phyloP scores from a whole-genome alignment of 2,888 invertebrate species.

The Tiphia femorata region DNA sequence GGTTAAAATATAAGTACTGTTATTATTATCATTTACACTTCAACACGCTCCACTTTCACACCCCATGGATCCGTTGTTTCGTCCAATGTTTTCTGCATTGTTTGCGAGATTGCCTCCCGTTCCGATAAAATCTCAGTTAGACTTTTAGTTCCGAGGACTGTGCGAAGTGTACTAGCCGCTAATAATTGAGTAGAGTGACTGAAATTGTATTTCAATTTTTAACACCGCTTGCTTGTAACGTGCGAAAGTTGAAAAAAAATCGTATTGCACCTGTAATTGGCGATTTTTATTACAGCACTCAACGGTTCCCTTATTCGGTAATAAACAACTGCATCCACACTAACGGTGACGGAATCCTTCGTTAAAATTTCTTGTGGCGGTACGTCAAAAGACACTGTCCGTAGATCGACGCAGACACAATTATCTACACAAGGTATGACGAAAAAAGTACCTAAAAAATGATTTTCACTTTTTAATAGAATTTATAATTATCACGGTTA shows the following conservation, averaged over 20 bases:
- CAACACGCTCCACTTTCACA: slow-evolving; percentile 93
- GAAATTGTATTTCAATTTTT: slow-evolving; percentile 13
- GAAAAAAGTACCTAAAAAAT: slow-evolving; percentile 86
- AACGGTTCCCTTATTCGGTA: slow-evolving; percentile 85
- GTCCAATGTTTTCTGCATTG: slow-evolving; percentile 88
- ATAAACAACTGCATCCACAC: slow-evolving; percentile 91
- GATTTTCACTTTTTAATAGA: too few species aligned
- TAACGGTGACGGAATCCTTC: slow-evolving; percentile 95
- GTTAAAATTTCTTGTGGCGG: slow-evolving; percentile 96
- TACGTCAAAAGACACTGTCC: slow-evolving; percentile 95
- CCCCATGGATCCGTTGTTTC: slow-evolving; percentile 94
- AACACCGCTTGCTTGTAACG: too few species aligned
- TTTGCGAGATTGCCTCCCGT: slow-evolving; percentile 90
- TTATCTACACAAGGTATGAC: slow-evolving; percentile 94
- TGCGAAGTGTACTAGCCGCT: slow-evolving; percentile 88
- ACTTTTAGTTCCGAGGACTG: slow-evolving; percentile 92
- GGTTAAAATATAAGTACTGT: too few species aligned
- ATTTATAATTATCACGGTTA: too few species aligned
- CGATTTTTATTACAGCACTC: slow-evolving; percentile 81
- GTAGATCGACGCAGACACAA: slow-evolving; percentile 91
- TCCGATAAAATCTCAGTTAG: slow-evolving; percentile 93
- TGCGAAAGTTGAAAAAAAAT: neutral
- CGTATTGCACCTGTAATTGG: slow-evolving; percentile 76
- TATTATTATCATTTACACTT: slow-evolving; percentile 92
- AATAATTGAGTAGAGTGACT: slow-evolving; percentile 86